A percentile compares a stretch with the other conserved stretches of the same genome.
Conservation (phyloP, 2,888 invertebrate species). For the Phyto melanocephala region DNA sequence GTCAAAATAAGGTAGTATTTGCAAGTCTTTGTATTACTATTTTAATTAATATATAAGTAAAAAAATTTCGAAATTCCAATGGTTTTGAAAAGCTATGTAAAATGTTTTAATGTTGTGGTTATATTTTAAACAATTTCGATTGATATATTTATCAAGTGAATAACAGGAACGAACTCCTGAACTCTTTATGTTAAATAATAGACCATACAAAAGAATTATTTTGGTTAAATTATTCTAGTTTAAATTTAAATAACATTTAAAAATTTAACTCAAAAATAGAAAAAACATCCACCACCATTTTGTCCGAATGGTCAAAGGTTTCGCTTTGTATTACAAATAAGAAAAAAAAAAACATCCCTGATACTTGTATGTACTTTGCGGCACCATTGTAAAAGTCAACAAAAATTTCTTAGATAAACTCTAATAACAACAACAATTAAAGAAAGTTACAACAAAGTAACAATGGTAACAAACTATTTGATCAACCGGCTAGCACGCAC, state of each 20-base stretch:
- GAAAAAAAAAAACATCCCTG: constrained; percentile 24
- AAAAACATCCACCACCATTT: constrained; percentile 38
- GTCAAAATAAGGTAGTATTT: too few relatives aligned
- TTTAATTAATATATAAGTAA: too few relatives aligned
- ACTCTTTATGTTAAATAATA: too few relatives aligned
- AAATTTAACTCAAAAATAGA: background rate
- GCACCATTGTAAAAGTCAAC: constrained; percentile 42
- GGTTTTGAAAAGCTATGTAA: too few relatives aligned
- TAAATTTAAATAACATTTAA: background rate
- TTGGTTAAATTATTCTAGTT: too few relatives aligned
- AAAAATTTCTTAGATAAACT: constrained; percentile 8
- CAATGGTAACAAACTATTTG: constrained; percentile 50
- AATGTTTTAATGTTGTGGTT: too few relatives aligned
- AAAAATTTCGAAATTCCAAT: too few relatives aligned
- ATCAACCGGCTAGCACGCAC: constrained; percentile 48
- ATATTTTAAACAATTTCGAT: too few relatives aligned
- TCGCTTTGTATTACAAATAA: background rate
- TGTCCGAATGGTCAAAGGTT: constrained; percentile 42
- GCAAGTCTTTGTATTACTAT: too few relatives aligned
- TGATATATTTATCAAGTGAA: too few relatives aligned
- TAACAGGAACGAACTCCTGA: too few relatives aligned
- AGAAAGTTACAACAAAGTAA: constrained; percentile 10
- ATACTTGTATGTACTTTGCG: constrained; percentile 2
- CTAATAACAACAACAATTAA: constrained; percentile 37
- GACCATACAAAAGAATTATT: too few relatives aligned